These are phyloP conservation scores for Teleiodes luculella DNA, from an alignment of 2,888 invertebrate genomes.

Conservation along the genomic window DNA sequence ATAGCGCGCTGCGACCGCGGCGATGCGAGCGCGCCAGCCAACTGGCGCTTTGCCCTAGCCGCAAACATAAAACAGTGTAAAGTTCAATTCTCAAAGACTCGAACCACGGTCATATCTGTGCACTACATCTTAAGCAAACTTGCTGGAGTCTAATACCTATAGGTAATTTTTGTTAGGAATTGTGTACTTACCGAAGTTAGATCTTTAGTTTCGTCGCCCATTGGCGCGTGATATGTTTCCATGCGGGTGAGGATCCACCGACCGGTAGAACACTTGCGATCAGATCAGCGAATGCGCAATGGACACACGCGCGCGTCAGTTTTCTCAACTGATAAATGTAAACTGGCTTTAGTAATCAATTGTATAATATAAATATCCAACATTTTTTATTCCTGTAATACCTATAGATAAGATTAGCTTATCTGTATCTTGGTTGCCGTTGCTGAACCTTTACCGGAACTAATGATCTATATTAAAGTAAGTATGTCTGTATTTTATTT, in stretches of 20 bases:
- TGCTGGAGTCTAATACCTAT: neutral
- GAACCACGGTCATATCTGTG: conserved; percentile 33
- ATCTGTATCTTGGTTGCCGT: neutral
- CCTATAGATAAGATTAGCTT: conserved; percentile 5
- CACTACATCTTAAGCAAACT: conserved; percentile 25
- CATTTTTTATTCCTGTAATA: conserved; percentile 28
- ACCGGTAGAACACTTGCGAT: conserved; percentile 31
- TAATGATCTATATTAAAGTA: no score
- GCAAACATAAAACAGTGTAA: conserved; percentile 59
- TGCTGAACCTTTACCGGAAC: neutral
- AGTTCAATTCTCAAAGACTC: conserved; percentile 57
- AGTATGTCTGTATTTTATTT: no score
- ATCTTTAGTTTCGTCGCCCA: conserved; percentile 36
- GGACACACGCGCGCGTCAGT: conserved; percentile 40
- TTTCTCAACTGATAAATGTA: conserved; percentile 55
- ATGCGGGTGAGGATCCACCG: conserved; percentile 35
- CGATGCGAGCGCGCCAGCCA: conserved; percentile 60
- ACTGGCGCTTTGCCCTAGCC: conserved; percentile 72
- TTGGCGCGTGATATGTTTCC: conserved; percentile 28
- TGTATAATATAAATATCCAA: conserved; percentile 35
- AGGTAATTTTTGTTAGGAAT: neutral
- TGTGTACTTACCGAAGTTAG: conserved; percentile 44
- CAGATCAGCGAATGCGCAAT: conserved; percentile 41
- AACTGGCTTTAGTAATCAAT: conserved; percentile 47
- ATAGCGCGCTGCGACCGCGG: conserved; percentile 42